phyloP scores from a whole-genome alignment of 2,888 invertebrate genomes.

The Drosophila yooni region DNA sequence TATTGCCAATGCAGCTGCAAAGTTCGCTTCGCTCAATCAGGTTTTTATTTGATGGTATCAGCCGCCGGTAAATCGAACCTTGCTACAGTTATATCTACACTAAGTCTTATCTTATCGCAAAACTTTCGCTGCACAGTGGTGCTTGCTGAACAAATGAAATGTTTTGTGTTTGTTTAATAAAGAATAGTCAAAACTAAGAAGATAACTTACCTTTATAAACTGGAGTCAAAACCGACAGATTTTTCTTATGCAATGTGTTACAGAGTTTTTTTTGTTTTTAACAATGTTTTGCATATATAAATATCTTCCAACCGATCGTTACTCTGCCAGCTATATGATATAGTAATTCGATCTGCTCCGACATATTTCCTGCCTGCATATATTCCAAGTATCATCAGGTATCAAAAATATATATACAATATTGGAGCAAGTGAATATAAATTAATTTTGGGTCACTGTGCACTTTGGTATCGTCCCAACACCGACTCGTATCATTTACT shows the following conservation, averaged over 20 bases:
- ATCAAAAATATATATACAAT: not conserved
- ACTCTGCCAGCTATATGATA: not conserved
- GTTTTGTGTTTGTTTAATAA: not conserved
- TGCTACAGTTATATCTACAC: conserved; percentile 44
- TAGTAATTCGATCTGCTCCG: not conserved
- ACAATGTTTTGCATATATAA: not conserved
- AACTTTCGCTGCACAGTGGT: conserved; percentile 55
- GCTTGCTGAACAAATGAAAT: conserved; percentile 3
- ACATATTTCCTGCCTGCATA: not conserved
- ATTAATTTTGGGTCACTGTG: conserved; percentile 29
- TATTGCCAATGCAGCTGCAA: conserved; percentile 48
- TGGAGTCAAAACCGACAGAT: not conserved
- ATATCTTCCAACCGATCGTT: not conserved
- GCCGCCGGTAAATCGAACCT: conserved; percentile 54
- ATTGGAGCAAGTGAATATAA: too few species aligned
- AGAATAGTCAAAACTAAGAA: not conserved
- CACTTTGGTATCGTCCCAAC: conserved; percentile 13
- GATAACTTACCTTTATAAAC: not conserved
- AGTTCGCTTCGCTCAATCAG: conserved; percentile 12
- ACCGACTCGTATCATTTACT: conserved; percentile 9
- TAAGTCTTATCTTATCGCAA: conserved; percentile 60
- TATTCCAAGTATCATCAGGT: too few species aligned
- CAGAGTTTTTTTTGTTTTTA: not conserved
- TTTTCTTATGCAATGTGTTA: not conserved
- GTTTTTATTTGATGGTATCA: conserved; percentile 35